These are phyloP conservation scores for Philonicus albiceps DNA, from an alignment of 2,888 invertebrate genomes.

Conservation along the genomic window DNA sequence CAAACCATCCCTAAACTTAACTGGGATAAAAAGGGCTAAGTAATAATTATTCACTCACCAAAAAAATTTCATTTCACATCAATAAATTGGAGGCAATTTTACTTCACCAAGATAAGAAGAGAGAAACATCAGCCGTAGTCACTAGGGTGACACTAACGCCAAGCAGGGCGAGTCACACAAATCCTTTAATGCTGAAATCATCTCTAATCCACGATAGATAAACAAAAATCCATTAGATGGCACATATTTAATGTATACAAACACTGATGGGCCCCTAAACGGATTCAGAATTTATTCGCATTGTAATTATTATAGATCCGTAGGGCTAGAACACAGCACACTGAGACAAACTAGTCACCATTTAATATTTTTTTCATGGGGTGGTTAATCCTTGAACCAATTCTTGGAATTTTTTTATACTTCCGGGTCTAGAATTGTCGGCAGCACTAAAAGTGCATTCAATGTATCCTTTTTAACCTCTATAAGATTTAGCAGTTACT, in stretches of 20 bases:
- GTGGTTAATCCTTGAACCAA: not conserved
- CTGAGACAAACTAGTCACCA: not conserved
- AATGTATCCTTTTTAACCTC: not conserved
- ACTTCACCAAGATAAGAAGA: not conserved
- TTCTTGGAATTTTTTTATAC: not conserved
- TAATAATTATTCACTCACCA: constrained; percentile 23
- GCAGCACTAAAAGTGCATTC: not conserved
- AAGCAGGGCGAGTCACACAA: constrained; percentile 49
- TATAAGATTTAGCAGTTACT: not conserved
- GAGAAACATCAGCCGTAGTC: constrained; percentile 44
- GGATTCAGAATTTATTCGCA: constrained; percentile 15
- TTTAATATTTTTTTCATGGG: not conserved
- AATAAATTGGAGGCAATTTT: not conserved
- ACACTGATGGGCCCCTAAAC: not conserved
- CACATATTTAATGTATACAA: constrained; percentile 39
- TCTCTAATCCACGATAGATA: constrained; percentile 52
- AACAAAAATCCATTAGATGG: constrained; percentile 53
- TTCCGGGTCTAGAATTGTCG: not conserved
- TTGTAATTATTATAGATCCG: constrained; percentile 1
- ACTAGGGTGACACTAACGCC: constrained; percentile 43
- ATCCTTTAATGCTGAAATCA: constrained; percentile 52
- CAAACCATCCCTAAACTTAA: not conserved
- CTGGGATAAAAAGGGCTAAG: not conserved
- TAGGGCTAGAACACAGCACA: not conserved
- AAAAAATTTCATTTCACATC: not conserved